Evolutionary conservation across 2,888 invertebrate species (phyloP).

Genomic region (Rhingia rostrata): DNA sequence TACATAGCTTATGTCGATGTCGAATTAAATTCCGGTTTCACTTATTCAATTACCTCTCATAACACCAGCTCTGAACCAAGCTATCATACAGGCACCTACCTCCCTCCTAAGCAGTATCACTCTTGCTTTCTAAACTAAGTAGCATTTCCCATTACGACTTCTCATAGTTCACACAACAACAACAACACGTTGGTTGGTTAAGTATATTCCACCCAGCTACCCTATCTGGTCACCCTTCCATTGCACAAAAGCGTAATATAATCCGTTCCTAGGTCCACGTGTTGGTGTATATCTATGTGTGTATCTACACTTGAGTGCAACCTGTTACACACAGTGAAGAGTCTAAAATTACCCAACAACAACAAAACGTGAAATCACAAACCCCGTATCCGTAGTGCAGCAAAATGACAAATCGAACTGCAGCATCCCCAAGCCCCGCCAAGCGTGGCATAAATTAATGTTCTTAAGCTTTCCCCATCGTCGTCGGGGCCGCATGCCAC

Average conservation of each 20-base stretch:
- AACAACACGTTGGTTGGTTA: constrained; percentile 5
- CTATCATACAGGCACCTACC: neutral
- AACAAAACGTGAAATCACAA: constrained; percentile 44
- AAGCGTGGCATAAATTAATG: constrained; percentile 73
- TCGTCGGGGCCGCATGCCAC: constrained; percentile 19
- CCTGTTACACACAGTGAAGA: constrained; percentile 55
- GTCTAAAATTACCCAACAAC: constrained; percentile 59
- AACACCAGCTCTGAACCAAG: neutral
- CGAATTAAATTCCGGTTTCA: no score
- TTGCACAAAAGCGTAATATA: constrained; percentile 17
- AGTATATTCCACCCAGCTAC: neutral
- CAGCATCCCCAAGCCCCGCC: constrained; percentile 32
- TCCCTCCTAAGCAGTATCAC: neutral
- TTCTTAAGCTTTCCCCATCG: constrained; percentile 54
- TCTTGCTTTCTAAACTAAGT: constrained; percentile 3
- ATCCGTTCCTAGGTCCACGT: constrained; percentile 8
- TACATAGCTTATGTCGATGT: no score
- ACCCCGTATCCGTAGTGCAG: constrained; percentile 45
- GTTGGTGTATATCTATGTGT: neutral
- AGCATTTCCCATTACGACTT: neutral
- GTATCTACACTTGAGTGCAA: constrained; percentile 46
- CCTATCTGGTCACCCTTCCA: neutral
- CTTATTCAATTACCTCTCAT: no score
- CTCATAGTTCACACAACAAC: neutral
- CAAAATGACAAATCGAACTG: constrained; percentile 68